Base-by-base conservation (phyloP, 2,888 invertebrate species). In the Parthenolecanium corni region DNA sequence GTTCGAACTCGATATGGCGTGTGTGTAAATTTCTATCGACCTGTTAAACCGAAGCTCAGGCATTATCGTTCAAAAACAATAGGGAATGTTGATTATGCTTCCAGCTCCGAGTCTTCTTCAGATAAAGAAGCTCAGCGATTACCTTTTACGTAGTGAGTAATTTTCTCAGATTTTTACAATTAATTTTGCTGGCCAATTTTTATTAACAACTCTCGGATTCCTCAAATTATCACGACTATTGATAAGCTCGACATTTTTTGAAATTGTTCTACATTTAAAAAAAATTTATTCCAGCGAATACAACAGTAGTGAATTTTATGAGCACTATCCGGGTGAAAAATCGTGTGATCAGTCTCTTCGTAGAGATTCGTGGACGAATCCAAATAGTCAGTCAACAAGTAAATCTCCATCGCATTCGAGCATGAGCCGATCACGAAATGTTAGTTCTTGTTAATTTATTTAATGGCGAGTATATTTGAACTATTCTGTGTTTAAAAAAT, bases 21-120 rank as follows among this genome's bases (percentile, higher is more conserved):
- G 68, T 98, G 98, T 76, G 89, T 97, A 65, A 98, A 98, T 76
- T 99, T 98, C 77, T 96, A 94, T 77, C 83, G 96, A 56, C 89
- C 93, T 6, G 56, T 66, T 5, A 51, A 62, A 24, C 64, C 54
- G 51, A 64, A 63, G 44, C 14, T 63, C 3, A 63, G 46, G 20
- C 53, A 47, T 36, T 61, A 49, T 49, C 52, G 52, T n/a, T 52
- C 51, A 6, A 51, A 51, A 24, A 65, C 40, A 12, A 44, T 51
- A 51, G 56, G 49, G 38, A 56, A 38, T 46, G 25, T 63, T 2
- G 52, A 47, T 40, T 46, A 64, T 40, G 61, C 58, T 21, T 63
- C 38, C 31, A 62, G 44, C n/a, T 63, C 63, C 1, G 63, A 53
- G 16, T 53, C 63, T n/a, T 63, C 63, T 9, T 46, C 63, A 9